Evolutionary conservation across 2,888 invertebrate species (phyloP).

Genomic region (Galerucella calmariensis): DNA sequence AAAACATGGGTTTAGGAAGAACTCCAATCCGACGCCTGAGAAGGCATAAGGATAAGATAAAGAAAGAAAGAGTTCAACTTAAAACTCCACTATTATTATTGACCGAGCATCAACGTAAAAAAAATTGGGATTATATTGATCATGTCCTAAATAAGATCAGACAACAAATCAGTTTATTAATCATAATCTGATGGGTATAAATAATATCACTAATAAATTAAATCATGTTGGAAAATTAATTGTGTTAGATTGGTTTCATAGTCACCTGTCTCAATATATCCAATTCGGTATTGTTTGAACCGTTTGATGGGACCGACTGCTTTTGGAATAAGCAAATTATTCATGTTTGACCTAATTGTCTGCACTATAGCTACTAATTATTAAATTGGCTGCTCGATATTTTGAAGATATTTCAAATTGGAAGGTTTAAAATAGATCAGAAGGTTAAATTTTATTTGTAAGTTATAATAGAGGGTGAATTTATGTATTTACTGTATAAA

Average conservation of each 20-base stretch:
- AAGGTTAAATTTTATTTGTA: too few relatives aligned
- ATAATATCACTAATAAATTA: not conserved
- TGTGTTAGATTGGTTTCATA: not conserved
- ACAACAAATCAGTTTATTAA: too few relatives aligned
- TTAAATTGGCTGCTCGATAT: conserved; percentile 1
- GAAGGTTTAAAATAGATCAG: not conserved
- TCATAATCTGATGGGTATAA: not conserved
- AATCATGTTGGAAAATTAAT: conserved; percentile 1
- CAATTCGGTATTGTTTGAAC: conserved; percentile 6
- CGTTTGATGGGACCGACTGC: conserved; percentile 26
- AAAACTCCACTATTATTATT: too few relatives aligned
- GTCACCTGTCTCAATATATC: conserved; percentile 22
- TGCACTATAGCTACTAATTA: conserved; percentile 22
- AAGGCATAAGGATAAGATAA: too few relatives aligned
- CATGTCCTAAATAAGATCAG: not conserved
- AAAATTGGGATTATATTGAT: too few relatives aligned
- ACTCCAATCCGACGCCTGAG: too few relatives aligned
- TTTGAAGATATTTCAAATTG: not conserved
- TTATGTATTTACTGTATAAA: too few relatives aligned
- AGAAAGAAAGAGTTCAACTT: too few relatives aligned
- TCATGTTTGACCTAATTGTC: conserved; percentile 27
- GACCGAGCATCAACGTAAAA: too few relatives aligned
- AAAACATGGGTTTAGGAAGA: too few relatives aligned
- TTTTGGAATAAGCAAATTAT: conserved; percentile 36
- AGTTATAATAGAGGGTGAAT: too few relatives aligned